phyloP scores from a whole-genome alignment of 2,113 vertebrate species.

The Lethenteron reissneri region DNA sequence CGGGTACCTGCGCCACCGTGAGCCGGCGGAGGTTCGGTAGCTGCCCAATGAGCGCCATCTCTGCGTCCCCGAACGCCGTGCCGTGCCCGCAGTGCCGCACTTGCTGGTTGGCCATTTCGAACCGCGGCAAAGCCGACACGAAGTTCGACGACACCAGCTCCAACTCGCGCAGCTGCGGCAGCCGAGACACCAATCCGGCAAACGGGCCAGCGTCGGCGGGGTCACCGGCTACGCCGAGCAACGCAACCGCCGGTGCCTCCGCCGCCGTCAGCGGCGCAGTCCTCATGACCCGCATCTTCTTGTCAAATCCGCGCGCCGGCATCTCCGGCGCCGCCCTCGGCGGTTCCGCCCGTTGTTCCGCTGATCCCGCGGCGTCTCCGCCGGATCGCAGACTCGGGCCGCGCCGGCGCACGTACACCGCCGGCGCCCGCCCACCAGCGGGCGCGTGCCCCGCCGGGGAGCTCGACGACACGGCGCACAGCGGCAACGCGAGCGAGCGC shows the following conservation, averaged over 20 bases:
- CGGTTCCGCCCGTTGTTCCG: too few species aligned
- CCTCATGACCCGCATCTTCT: conserved; percentile 43
- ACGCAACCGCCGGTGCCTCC: conserved; percentile 14
- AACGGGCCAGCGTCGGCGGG: conserved; percentile 26
- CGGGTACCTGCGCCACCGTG: conserved; percentile 71
- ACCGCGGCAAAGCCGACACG: conserved; percentile 60
- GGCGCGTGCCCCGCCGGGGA: conserved; percentile 31
- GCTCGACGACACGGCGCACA: conserved; percentile 21
- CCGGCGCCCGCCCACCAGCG: conserved; percentile 14
- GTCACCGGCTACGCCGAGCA: conserved; percentile 7
- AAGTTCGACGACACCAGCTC: conserved; percentile 78
- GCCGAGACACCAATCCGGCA: conserved; percentile 33
- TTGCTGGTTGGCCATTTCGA: conserved; percentile 34
- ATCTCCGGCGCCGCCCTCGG: conserved; percentile 14
- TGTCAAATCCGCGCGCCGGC: conserved; percentile 39
- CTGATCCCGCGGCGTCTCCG: too few species aligned
- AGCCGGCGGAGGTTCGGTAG: conserved; percentile 39
- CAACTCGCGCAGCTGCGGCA: conserved; percentile 39
- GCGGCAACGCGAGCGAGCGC: conserved; percentile 48
- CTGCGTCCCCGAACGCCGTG: conserved; percentile 42
- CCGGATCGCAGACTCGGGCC: too few species aligned
- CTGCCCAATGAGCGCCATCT: conserved; percentile 49
- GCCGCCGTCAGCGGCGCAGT: conserved; percentile 18
- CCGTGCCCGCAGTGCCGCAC: conserved; percentile 63
- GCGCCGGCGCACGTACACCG: conserved; percentile 6